A percentile compares a stretch with the other conserved stretches of the same genome.
These are phyloP conservation scores for Capitella teleta DNA, from an alignment of 1,140 invertebrate genomes.

Conservation along the genomic window DNA sequence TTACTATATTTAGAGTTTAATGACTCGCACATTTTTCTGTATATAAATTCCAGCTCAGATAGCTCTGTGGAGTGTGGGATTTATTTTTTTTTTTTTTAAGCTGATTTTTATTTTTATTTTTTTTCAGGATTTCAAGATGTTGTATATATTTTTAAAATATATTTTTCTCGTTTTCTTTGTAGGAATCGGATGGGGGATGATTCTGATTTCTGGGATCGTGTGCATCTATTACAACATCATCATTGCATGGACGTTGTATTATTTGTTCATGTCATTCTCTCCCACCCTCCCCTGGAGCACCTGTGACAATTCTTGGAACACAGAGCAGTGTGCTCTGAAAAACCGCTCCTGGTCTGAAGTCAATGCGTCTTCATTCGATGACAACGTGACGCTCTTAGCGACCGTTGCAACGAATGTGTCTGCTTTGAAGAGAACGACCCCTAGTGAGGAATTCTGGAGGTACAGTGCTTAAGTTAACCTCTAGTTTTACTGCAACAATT, in stretches of 20 bases:
- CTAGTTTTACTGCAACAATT: too few relatives aligned
- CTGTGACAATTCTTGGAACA: conserved; percentile 80
- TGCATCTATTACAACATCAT: conserved; percentile 99
- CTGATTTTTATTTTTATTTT: too few relatives aligned
- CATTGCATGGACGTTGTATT: conserved; percentile 96
- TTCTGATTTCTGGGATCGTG: conserved; percentile 88
- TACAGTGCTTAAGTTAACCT: too few relatives aligned
- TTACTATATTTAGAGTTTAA: too few relatives aligned
- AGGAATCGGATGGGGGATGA: conserved; percentile 38
- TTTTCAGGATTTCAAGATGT: too few relatives aligned
- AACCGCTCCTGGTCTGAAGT: too few relatives aligned
- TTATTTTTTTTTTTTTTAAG: too few relatives aligned
- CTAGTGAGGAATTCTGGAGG: conserved; percentile 34
- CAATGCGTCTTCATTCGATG: too few relatives aligned
- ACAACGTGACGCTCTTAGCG: not conserved
- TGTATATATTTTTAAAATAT: too few relatives aligned
- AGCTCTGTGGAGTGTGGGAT: too few relatives aligned
- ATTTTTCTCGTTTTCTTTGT: not conserved
- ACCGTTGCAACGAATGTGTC: not conserved
- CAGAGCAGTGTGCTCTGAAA: conserved; percentile 27
- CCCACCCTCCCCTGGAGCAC: conserved; percentile 75
- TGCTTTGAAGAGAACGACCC: conserved; percentile 6
- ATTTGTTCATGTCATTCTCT: conserved; percentile 80
- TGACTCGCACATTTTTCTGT: too few relatives aligned
- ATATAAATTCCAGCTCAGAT: too few relatives aligned